Conservation (phyloP, 2,113 vertebrate genomes). For the Centropristis striata region DNA sequence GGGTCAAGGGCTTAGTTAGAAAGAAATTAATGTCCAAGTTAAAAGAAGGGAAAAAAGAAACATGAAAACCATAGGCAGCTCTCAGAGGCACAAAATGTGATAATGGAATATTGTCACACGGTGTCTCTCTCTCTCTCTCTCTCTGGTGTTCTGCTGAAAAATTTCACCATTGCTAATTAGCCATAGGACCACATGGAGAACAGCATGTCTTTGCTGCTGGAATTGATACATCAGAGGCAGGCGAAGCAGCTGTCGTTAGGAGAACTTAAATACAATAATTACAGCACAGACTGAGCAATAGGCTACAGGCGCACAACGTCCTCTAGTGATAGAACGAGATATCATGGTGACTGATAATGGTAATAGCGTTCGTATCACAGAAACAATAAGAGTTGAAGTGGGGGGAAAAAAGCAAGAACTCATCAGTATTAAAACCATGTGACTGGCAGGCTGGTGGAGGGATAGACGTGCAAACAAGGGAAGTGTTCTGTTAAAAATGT, state of each 20-base stretch:
- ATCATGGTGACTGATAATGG: neutral
- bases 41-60: neutral
- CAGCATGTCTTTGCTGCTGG: constrained; percentile 54
- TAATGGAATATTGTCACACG: constrained; percentile 50
- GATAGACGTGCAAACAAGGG: neutral
- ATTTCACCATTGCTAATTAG: constrained; percentile 66
- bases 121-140: constrained; percentile 50
- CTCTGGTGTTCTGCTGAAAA: constrained; percentile 47
- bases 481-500: neutral
- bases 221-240: constrained; percentile 57
- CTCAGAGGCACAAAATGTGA: constrained; percentile 35
- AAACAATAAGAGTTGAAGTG: neutral
- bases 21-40: constrained; percentile 1
- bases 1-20: constrained; percentile 5
- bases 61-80: constrained; percentile 11
- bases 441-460: neutral
- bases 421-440: neutral
- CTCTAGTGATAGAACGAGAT: constrained; percentile 23
- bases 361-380: neutral
- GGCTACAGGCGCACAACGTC: constrained; percentile 18
- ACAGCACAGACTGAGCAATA: constrained; percentile 33
- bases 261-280: constrained; percentile 59
- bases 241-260: constrained; percentile 52
- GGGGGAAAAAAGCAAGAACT: neutral
- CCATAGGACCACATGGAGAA: constrained; percentile 60